Evolutionary conservation across 23 tunicate species (phyloP).

Genomic region (Phallusia fumigata): DNA sequence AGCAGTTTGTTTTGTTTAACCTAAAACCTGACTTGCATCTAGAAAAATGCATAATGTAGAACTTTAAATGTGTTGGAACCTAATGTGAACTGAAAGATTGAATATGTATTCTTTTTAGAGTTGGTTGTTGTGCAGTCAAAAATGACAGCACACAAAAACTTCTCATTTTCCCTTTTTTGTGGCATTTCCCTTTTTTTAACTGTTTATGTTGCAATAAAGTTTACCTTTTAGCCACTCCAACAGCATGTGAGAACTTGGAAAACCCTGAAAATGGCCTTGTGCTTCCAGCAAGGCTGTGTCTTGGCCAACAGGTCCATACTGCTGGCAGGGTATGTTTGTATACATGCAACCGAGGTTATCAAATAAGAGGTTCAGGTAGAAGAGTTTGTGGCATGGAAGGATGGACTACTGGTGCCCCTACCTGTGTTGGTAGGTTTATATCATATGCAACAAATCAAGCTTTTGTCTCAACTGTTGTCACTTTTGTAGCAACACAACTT

Average conservation of each 20-base stretch:
- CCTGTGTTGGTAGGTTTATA: constrained; percentile 35
- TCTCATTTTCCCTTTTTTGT: too few relatives aligned
- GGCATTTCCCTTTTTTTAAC: too few relatives aligned
- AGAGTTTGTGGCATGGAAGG: constrained; percentile 30
- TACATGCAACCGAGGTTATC: constrained; percentile 44
- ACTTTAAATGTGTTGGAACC: too few relatives aligned
- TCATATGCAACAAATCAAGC: background rate
- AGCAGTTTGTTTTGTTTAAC: too few relatives aligned
- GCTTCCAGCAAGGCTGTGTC: constrained; percentile 41
- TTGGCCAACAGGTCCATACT: constrained; percentile 9
- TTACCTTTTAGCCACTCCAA: constrained; percentile 12
- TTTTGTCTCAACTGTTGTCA: background rate
- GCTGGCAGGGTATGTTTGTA: constrained; percentile 39
- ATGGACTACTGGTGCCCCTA: constrained; percentile 44
- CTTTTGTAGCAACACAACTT: constrained; percentile 8
- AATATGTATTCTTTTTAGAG: too few relatives aligned
- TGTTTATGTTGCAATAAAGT: background rate
- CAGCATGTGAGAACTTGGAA: constrained; percentile 15
- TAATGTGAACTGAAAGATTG: too few relatives aligned
- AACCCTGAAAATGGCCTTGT: constrained; percentile 30
- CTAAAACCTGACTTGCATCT: too few relatives aligned
- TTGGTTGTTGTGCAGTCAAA: too few relatives aligned
- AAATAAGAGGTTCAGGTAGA: constrained; percentile 16
- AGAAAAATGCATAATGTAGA: too few relatives aligned
- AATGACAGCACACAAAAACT: too few relatives aligned